Evolutionary conservation across 2,888 invertebrate species (phyloP).

Genomic region (Phyllotreta striolata): DNA sequence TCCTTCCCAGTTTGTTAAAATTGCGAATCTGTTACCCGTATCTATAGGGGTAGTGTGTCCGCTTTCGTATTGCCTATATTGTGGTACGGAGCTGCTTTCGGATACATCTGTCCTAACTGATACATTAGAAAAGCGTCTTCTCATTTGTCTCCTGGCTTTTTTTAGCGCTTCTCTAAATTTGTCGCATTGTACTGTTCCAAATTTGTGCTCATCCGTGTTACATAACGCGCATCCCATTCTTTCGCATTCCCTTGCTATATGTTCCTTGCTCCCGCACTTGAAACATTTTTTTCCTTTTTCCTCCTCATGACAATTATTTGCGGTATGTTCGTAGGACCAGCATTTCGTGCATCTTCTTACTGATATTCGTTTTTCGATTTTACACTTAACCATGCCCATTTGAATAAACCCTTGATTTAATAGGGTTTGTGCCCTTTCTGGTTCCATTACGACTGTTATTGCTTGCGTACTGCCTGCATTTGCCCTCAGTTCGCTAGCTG

Average conservation of each 20-base stretch:
- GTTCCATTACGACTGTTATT: neutral
- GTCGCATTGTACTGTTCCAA: no score
- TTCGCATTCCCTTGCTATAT: conserved; percentile 18
- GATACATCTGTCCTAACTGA: no score
- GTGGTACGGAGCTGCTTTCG: no score
- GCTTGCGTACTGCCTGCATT: conserved; percentile 6
- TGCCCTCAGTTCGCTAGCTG: conserved; percentile 1
- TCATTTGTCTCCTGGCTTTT: no score
- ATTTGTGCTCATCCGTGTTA: no score
- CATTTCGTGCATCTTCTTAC: conserved; percentile 15
- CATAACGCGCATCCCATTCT: no score
- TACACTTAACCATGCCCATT: conserved; percentile 13
- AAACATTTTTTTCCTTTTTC: conserved; percentile 20
- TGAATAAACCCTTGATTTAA: neutral
- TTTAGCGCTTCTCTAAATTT: no score
- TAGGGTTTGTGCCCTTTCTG: neutral
- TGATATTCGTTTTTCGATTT: conserved; percentile 3
- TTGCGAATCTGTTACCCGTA: neutral
- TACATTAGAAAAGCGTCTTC: no score
- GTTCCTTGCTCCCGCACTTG: conserved; percentile 25
- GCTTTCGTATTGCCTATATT: no score
- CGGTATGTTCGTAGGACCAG: conserved; percentile 22
- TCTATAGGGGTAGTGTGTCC: no score
- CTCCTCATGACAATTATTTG: conserved; percentile 3
- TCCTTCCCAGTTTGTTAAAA: no score